Percentiles rank a stretch among this genome's conserved stretches.
These are phyloP conservation scores for Dilophus febrilis DNA, from an alignment of 2,888 invertebrate species.

Conservation along the genomic window DNA sequence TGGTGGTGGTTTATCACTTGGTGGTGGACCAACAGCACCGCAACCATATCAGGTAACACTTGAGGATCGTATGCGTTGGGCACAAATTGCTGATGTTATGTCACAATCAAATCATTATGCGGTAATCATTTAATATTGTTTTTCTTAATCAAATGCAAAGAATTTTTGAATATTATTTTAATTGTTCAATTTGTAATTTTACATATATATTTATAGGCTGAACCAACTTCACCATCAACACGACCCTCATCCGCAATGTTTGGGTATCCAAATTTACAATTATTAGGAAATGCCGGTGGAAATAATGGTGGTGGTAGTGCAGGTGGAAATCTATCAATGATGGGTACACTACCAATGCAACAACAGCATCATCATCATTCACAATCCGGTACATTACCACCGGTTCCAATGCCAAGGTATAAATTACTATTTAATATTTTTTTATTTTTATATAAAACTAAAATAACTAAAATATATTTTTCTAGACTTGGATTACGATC, in stretches of 20 bases:
- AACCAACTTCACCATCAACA: constrained; percentile 49
- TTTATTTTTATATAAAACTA: neutral
- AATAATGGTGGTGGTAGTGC: neutral
- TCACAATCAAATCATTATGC: constrained; percentile 72
- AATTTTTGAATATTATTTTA: neutral
- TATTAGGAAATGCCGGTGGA: constrained; percentile 12
- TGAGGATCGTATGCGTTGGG: constrained; percentile 73
- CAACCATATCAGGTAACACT: constrained; percentile 60
- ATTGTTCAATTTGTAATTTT: neutral
- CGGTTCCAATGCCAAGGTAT: constrained; percentile 57
- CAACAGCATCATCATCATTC: too few species aligned
- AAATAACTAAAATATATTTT: neutral
- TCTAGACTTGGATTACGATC: constrained; percentile 26
- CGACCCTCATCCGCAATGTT: constrained; percentile 72
- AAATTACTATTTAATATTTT: constrained; percentile 6
- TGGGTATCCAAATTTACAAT: constrained; percentile 50
- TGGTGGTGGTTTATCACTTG: constrained; percentile 5
- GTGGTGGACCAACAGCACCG: constrained; percentile 35
- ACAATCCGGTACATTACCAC: constrained; percentile 39
- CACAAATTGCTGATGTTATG: constrained; percentile 78
- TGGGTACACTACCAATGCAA: constrained; percentile 29
- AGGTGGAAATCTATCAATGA: constrained; percentile 31
- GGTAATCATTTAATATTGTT: constrained; percentile 30
- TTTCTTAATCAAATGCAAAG: neutral
- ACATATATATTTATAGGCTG: constrained; percentile 36